Evolutionary conservation across 2,888 invertebrate genomes (phyloP), one percentile per base, ranked within the genome.

Genomic region (Tineola bisselliella): DNA sequence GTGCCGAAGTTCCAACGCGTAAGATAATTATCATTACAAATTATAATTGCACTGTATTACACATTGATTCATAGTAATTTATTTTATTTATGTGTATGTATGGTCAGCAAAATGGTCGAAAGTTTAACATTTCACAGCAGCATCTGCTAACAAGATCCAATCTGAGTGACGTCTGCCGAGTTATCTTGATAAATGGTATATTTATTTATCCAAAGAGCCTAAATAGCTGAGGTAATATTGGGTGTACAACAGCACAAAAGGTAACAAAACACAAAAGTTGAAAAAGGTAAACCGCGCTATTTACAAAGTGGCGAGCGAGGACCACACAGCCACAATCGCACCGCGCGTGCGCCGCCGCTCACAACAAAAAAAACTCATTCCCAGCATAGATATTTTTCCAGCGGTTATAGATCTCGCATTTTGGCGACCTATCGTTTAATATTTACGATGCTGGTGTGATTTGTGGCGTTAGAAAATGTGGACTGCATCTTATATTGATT

Each of bases 211-310:
- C 81, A 81, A 80, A 81, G 82, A 84, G 78, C 83, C 80, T 87
- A 86, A 87, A 87, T 87, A 84, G 86, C 86, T 86, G 84, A 86
- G 86, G 87, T 86, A 87, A 86, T 87, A 87, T 87, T 86, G 83
- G 84, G 80, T 80, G 81, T 87, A 87, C 84, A 84, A 86, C 81
- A 83, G 84, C 84, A 86, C 87, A 87, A 87, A 87, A 87, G 86
- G 87, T 86, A 86, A 87, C 87, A 87, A 87, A 87, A 87, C 87
- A 87, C 84, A 86, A 84, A 84, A 84, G 86, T 87, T 82, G 86
- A 86, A 87, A 86, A 87, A 87, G 86, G 86, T 84, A 86, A 86
- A 87, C 86, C 87, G 87, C 87, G 84, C 84, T 87, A 87, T 87
- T 87, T 87, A 87, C 87, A 87, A 87, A 87, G 86, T 86, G 87